Conservation (phyloP, 2,113 vertebrate species). For the Helogale parvula region DNA sequence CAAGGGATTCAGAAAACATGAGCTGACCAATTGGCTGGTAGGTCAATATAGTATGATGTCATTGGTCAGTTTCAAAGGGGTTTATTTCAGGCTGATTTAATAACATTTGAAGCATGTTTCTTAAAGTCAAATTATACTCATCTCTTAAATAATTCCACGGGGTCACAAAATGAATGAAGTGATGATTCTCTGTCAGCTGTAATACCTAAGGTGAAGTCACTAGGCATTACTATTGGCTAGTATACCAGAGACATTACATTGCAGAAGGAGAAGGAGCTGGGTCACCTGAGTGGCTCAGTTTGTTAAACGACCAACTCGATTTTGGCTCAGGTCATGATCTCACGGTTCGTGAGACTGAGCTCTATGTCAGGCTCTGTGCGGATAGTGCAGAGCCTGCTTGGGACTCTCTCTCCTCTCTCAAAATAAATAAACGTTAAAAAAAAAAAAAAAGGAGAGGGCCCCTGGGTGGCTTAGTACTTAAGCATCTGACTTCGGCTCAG, state of each 20-base stretch:
- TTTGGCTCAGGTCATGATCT: no score
- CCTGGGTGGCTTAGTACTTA: no score
- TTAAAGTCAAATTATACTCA: not conserved
- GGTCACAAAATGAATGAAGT: not conserved
- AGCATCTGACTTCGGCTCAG: no score
- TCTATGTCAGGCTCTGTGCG: no score
- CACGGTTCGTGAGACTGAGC: no score
- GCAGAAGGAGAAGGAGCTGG: not conserved
- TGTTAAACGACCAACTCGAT: no score
- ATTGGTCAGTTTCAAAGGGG: not conserved
- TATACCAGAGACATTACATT: not conserved
- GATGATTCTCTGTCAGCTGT: not conserved
- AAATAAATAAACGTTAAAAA: no score
- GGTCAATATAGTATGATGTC: not conserved
- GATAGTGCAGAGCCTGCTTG: no score
- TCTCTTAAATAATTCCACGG: not conserved
- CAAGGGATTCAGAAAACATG: not conserved
- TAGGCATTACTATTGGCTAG: not conserved
- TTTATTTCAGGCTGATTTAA: not conserved
- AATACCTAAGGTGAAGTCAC: not conserved
- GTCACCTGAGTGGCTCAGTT: no score
- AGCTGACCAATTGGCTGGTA: not conserved
- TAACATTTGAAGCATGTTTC: not conserved
- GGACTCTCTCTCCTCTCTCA: no score
- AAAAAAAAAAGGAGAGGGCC: no score